Conservation (phyloP, 1,140 invertebrate species). For the Drosophila lowei region DNA sequence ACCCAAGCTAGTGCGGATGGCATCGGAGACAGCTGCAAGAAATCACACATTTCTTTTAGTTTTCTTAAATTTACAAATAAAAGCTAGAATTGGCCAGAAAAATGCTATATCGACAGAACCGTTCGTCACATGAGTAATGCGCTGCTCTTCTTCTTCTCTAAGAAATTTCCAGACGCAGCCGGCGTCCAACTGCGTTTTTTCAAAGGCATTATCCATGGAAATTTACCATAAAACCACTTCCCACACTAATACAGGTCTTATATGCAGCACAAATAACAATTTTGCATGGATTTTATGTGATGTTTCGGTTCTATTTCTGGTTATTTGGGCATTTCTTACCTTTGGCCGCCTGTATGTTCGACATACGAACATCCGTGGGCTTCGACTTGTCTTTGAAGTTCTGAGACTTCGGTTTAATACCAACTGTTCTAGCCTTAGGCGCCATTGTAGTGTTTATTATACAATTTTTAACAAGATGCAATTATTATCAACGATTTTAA, state of each 20-base stretch:
- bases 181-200: constrained; percentile 62
- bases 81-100: neutral
- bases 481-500: constrained; percentile 53
- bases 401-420: constrained; percentile 68
- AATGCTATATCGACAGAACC: constrained; percentile 15
- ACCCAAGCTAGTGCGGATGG: constrained; percentile 98
- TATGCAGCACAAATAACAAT: constrained; percentile 26
- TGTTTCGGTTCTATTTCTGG: constrained; percentile 1
- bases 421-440: constrained; percentile 72
- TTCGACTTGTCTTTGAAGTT: constrained; percentile 96
- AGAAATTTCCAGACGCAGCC: constrained; percentile 76
- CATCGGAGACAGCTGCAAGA: constrained; percentile 97
- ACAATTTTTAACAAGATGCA: constrained; percentile 32
- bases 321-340: constrained; percentile 86
- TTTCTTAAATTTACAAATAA: constrained; percentile 3
- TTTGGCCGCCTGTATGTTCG: constrained; percentile 99
- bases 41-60: constrained; percentile 9
- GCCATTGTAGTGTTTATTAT: constrained; percentile 65
- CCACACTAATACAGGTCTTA: neutral
- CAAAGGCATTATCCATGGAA: constrained; percentile 19
- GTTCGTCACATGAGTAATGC: constrained; percentile 76
- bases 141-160: constrained; percentile 48
- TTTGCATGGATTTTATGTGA: neutral
- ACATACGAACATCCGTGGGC: constrained; percentile 95
- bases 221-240: neutral